Percentiles rank a stretch among this genome's conserved stretches.
Evolutionary conservation across 2,888 invertebrate genomes (phyloP).

Genomic region (Lithosia quadra): DNA sequence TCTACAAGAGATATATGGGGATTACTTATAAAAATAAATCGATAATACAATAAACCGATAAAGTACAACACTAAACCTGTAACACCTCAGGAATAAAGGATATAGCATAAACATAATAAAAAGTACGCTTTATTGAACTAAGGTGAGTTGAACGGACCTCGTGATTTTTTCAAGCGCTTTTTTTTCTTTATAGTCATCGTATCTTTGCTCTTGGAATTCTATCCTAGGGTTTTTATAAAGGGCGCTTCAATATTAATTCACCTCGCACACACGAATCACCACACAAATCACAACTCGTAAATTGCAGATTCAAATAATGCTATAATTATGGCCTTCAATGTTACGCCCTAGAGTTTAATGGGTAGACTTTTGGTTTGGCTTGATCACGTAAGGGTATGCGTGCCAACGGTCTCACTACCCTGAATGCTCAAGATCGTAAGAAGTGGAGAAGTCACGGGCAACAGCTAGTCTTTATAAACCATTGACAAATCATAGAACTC

Average conservation of each 20-base stretch:
- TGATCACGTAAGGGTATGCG: no score
- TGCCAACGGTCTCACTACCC: no score
- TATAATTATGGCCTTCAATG: no score
- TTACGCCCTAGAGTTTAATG: no score
- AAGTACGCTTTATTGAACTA: neutral
- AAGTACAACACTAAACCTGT: neutral
- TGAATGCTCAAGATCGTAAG: no score
- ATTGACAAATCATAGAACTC: constrained; percentile 1
- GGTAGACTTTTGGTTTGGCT: no score
- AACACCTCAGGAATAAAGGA: constrained; percentile 2
- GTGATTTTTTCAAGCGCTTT: neutral
- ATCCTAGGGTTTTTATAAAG: neutral
- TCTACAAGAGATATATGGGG: neutral
- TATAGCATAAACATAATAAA: constrained; percentile 5
- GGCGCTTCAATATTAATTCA: no score
- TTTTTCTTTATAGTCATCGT: neutral
- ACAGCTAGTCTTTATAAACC: neutral
- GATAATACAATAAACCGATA: neutral
- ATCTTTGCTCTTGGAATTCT: neutral
- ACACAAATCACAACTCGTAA: no score
- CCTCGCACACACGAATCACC: no score
- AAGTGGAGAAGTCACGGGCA: no score
- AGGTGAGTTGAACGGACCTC: constrained; percentile 7
- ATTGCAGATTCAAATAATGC: no score
- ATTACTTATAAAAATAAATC: neutral